Evolutionary conservation across 2,797 vertebrate species (phyloP), one percentile per base, ranked within the genome.

Genomic region (Prunella strophiata): DNA sequence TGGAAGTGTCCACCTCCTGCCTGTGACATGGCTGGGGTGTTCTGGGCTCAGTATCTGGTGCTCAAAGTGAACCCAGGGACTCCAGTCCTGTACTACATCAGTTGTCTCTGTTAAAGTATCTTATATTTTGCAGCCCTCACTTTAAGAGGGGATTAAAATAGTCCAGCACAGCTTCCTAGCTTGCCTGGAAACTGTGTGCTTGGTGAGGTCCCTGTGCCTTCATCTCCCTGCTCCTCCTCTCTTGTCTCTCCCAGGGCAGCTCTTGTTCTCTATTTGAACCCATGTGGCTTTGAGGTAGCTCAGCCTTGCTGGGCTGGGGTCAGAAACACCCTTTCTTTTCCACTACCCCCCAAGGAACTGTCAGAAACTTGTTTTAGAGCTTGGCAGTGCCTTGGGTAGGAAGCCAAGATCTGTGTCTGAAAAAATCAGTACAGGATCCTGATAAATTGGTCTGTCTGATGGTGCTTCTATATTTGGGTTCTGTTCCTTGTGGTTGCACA

Each of bases 391-490:
- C 58, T 65, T 61, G 40, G 40, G 36, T 68, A 72, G 47, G 58
- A 78, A 84, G 36, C 20, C 73, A 87, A 86, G 21, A n/a, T 71
- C 72, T 23, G 11, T 5, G 23, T 78, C 54, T 42, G 71, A 91
- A 89, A 76, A 76, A 82, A 75, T 91, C 66, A 5, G n/a, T 32
- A 9, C 25, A 48, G 14, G 59, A 61, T 23, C 34, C 57, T 82
- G 55, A 76, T 77, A 91, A 89, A 62, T 72, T 52, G 19, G 8
- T 62, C 38, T 52, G 52, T 50, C 80, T 72, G 68, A 59, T 42
- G 29, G 9, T 80, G 17, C 82, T 83, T 89, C 81, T 94, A 9
- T 91, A 70, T 89, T 96, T 83, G 50, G 19, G 30, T 93, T 80
- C 75, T 78, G 9, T 58, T 93, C 78, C 61, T 85, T 16, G 1